Percentiles rank a stretch among this genome's conserved stretches.
Evolutionary conservation across 2,888 invertebrate species (phyloP).

Genomic region (Drosophila rubida): DNA sequence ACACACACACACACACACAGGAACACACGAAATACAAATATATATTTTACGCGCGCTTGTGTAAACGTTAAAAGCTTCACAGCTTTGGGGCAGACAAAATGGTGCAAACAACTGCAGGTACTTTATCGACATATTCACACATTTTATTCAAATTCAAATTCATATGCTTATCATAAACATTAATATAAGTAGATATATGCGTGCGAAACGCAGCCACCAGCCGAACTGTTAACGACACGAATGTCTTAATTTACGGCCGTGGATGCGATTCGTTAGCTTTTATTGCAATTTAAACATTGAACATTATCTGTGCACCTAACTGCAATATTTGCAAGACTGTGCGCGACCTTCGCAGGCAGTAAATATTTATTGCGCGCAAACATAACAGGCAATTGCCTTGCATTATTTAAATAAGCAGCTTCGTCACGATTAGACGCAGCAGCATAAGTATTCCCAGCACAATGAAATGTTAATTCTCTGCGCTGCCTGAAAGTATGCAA

Average conservation of each 20-base stretch:
- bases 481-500: conserved; percentile 7
- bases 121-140: conserved; percentile 25
- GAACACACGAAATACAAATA: conserved; percentile 7
- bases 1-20: not conserved
- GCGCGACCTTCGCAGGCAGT: too few species aligned
- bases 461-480: not conserved
- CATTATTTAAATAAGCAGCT: not conserved
- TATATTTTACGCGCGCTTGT: conserved; percentile 58
- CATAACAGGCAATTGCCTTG: not conserved
- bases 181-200: not conserved
- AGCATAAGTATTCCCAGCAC: too few species aligned
- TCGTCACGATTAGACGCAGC: not conserved
- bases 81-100: conserved; percentile 58
- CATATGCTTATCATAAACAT: not conserved
- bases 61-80: conserved; percentile 55
- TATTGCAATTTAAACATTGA: too few species aligned
- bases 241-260: too few species aligned
- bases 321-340: too few species aligned
- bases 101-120: conserved; percentile 79
- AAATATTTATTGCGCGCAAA: too few species aligned
- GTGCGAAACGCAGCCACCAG: not conserved
- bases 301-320: too few species aligned
- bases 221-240: not conserved
- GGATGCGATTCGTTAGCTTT: too few species aligned
- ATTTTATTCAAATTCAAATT: conserved; percentile 5